Evolutionary conservation across 2,888 invertebrate species (phyloP).

Genomic region (Kryphioiulus occultus): DNA sequence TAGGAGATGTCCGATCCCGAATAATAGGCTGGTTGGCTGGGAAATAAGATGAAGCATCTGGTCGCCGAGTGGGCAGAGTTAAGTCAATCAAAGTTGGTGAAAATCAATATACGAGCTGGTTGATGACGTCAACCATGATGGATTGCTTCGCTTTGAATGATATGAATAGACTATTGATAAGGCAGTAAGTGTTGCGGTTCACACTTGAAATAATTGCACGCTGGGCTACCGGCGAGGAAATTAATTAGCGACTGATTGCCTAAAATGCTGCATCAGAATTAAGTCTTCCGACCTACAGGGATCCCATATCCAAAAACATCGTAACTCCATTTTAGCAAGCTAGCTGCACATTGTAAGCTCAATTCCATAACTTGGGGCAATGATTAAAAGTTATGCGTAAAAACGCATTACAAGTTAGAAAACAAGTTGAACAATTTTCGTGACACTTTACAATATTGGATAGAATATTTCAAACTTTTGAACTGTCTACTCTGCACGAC

Average conservation of each 20-base stretch:
- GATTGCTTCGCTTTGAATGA: conserved; percentile 1
- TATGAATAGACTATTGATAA: conserved; percentile 36
- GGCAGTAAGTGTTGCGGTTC: conserved; percentile 25
- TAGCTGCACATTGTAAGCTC: no score
- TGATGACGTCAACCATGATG: conserved; percentile 9
- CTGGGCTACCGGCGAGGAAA: background rate
- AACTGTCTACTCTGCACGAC: no score
- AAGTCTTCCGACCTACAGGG: background rate
- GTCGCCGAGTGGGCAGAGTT: background rate
- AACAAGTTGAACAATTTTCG: no score
- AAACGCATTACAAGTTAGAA: no score
- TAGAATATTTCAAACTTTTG: no score
- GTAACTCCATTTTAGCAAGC: no score
- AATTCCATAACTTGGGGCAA: no score
- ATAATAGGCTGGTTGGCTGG: conserved; percentile 1
- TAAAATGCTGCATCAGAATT: background rate
- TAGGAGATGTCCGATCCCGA: background rate
- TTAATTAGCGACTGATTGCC: background rate
- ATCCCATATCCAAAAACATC: no score
- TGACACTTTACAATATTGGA: no score
- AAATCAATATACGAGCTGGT: conserved; percentile 3
- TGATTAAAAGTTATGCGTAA: no score
- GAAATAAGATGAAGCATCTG: conserved; percentile 40
- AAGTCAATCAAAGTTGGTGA: conserved; percentile 3
- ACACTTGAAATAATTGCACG: conserved; percentile 8